Evolutionary conservation across 2,888 invertebrate species (phyloP), one percentile per base, ranked within the genome.

Genomic region (Chloroclystis v-ata): DNA sequence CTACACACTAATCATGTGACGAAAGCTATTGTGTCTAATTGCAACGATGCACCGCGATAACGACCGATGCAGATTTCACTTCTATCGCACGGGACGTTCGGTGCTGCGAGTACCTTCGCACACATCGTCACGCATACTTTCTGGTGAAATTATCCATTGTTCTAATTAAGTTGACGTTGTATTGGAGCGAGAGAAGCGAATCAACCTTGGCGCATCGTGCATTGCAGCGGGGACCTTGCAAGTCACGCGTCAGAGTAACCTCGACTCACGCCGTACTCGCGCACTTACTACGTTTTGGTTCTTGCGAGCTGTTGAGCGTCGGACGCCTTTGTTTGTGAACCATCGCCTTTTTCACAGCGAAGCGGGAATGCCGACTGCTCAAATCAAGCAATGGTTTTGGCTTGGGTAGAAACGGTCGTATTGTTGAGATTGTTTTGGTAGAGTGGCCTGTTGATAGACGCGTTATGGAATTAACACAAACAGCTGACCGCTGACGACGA

Each of bases 161-260:
- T 49, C 16, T 49, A 54, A 52, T 43, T 50, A 48, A 63, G 63
- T 65, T 73, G 72, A 65, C 28, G 32, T 73, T 76, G 72, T 71
- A 75, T 73, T 65, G 67, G 68, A 71, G 64, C 60, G 72, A 78
- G 75, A 77, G 75, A 77, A 78, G 78, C 75, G 75, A 77, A 70
- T 75, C 84, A 86, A 87, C 87, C 87, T 87, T 87, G 87, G 84
- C 82, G 84, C 87, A 86, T 87, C 86, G 85, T 83, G 85, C 85
- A 86, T 81, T 87, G 87, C 87, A 87, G 78, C 82, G 80, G 79
- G 76, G 84, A 86, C 87, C 87, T 87, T 86, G 87, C 87, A 86
- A 87, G 86, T 86, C 85, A 87, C 87, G 86, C 87, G 87, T 87
- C 87, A 85, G 82, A 78, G 78, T 85, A 86, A 86, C 87, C 86